These are phyloP conservation scores for Rhorus exstirpatorius DNA, from an alignment of 2,888 invertebrate genomes.

Conservation along the genomic window DNA sequence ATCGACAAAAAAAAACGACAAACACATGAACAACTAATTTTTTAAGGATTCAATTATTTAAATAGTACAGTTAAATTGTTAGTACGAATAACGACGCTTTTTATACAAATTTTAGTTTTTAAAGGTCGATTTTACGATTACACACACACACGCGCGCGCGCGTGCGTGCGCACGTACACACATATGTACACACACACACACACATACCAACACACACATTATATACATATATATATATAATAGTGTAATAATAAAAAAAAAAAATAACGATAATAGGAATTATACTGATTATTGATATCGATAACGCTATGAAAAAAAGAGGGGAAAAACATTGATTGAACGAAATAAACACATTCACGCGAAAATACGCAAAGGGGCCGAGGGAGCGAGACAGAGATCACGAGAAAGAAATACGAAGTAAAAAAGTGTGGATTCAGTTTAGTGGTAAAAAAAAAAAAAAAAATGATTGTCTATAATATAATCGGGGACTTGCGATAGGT, in stretches of 20 bases:
- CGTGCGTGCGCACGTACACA: no score
- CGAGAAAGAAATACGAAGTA: constrained; percentile 51
- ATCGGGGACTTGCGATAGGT: constrained; percentile 84
- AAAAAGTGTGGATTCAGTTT: constrained; percentile 66
- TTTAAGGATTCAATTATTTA: constrained; percentile 84
- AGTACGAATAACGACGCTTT: constrained; percentile 85
- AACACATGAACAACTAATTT: constrained; percentile 81
- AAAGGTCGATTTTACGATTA: constrained; percentile 82
- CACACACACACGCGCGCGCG: constrained; percentile 3
- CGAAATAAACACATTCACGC: constrained; percentile 53
- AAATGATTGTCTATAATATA: constrained; percentile 83
- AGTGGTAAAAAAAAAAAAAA: constrained; percentile 54
- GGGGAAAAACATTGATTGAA: constrained; percentile 57
- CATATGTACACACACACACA: constrained; percentile 48
- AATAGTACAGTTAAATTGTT: constrained; percentile 82
- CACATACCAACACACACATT: neutral
- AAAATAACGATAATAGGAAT: constrained; percentile 72
- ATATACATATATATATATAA: constrained; percentile 70
- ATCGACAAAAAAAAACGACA: constrained; percentile 55
- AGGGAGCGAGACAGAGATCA: constrained; percentile 53
- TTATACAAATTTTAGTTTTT: constrained; percentile 86
- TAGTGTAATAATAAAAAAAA: constrained; percentile 79
- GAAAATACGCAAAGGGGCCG: constrained; percentile 67
- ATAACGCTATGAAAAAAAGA: constrained; percentile 68
- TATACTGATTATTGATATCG: constrained; percentile 79